These are phyloP conservation scores for Brachynemurus nebulosus DNA, from an alignment of 2,888 invertebrate species.

Conservation along the genomic window DNA sequence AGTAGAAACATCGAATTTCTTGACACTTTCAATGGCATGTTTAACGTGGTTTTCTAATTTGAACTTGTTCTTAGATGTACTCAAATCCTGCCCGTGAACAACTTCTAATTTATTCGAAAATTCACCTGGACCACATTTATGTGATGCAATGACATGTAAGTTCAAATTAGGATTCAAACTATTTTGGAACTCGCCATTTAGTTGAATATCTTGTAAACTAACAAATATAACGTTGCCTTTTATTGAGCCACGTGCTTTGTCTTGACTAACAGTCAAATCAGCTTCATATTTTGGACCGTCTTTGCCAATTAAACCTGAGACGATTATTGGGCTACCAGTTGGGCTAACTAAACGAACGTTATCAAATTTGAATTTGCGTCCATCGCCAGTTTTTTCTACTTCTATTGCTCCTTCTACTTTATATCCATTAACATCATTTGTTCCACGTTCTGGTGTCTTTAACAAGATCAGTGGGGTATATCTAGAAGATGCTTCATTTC, in stretches of 20 bases:
- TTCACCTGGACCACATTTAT: slow-evolving; percentile 26
- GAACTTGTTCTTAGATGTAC: slow-evolving; percentile 39
- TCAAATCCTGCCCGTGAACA: slow-evolving; percentile 46
- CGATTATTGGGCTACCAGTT: slow-evolving; percentile 30
- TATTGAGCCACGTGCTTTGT: slow-evolving; percentile 33
- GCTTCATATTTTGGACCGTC: slow-evolving; percentile 31
- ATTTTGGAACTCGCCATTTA: slow-evolving; percentile 40
- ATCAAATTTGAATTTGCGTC: slow-evolving; percentile 41
- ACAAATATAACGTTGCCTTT: slow-evolving; percentile 33
- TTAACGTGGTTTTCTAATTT: slow-evolving; percentile 35
- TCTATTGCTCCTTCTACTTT: slow-evolving; percentile 38
- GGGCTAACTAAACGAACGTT: slow-evolving; percentile 36
- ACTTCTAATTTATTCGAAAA: slow-evolving; percentile 35
- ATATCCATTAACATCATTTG: slow-evolving; percentile 27
- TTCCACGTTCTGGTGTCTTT: slow-evolving; percentile 38
- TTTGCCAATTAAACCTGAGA: slow-evolving; percentile 37
- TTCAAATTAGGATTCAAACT: slow-evolving; percentile 44
- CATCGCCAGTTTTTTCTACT: slow-evolving; percentile 29
- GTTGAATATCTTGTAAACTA: slow-evolving; percentile 31
- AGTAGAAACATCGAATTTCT: slow-evolving; percentile 35
- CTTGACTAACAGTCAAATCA: slow-evolving; percentile 37
- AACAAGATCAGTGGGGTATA: slow-evolving; percentile 59
- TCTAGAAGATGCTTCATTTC: slow-evolving; percentile 35
- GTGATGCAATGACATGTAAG: slow-evolving; percentile 44
- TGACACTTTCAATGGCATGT: slow-evolving; percentile 27